phyloP scores from a whole-genome alignment of 1,140 invertebrate species.

The Eupeodes corollae region DNA sequence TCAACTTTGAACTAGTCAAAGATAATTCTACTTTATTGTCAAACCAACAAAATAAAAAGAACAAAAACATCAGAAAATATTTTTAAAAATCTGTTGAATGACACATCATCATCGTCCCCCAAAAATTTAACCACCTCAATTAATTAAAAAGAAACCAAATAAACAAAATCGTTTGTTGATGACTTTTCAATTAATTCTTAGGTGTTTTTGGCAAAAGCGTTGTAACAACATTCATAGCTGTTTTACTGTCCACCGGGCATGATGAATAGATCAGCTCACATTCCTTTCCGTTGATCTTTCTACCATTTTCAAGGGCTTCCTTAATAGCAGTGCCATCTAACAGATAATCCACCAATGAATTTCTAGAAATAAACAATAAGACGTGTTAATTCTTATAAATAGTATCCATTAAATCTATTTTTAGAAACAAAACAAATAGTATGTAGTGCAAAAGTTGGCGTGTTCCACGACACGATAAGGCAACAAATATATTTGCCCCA shows the following conservation, averaged over 20 bases:
- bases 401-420: too few species aligned
- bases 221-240: conserved; percentile 47
- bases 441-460: too few species aligned
- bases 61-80: background rate
- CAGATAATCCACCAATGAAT: conserved; percentile 56
- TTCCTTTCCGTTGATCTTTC: conserved; percentile 42
- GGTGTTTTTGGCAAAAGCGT: conserved; percentile 42
- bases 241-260: conserved; percentile 53
- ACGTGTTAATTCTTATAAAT: background rate
- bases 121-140: too few species aligned
- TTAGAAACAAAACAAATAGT: background rate
- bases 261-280: conserved; percentile 48
- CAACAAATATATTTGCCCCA: too few species aligned
- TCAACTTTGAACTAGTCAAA: too few species aligned
- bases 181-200: too few species aligned
- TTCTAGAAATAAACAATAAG: conserved; percentile 42
- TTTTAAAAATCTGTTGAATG: background rate
- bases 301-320: conserved; percentile 58
- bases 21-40: too few species aligned
- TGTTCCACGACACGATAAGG: too few species aligned
- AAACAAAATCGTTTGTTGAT: too few species aligned
- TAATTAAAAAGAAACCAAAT: too few species aligned
- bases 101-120: too few species aligned
- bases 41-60: background rate
- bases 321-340: conserved; percentile 64